Percentiles rank a stretch among this genome's conserved stretches.
Conservation (phyloP, 2,113 vertebrate species). For the Syngnathus floridae region DNA sequence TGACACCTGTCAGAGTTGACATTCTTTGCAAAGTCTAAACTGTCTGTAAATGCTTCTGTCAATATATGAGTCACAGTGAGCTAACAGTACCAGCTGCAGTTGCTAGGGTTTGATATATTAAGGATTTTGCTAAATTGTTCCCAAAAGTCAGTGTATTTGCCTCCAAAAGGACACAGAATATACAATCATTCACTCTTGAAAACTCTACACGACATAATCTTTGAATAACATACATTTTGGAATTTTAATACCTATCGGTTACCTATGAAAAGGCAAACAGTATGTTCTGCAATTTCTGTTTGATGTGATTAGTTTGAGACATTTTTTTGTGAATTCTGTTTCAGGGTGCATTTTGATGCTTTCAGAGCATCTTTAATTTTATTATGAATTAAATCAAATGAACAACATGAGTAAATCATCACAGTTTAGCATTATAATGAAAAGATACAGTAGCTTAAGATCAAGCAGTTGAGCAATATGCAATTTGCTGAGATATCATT, state of each 20-base stretch:
- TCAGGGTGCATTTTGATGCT: background rate
- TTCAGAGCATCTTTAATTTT: background rate
- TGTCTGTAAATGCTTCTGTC: conserved; percentile 41
- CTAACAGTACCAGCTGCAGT: conserved; percentile 50
- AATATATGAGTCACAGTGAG: conserved; percentile 53
- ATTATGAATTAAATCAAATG: background rate
- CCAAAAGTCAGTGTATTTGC: background rate
- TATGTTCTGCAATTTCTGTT: background rate
- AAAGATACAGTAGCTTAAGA: background rate
- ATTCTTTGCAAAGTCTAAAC: conserved; percentile 38
- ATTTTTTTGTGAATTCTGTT: background rate
- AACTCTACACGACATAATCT: background rate
- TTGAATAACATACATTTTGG: background rate
- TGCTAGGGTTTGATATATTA: conserved; percentile 21
- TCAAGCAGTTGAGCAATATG: background rate
- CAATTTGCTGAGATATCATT: background rate
- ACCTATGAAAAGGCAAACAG: background rate
- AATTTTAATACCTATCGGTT: background rate
- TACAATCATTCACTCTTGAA: background rate
- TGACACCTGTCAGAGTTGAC: conserved; percentile 44
- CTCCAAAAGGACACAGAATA: background rate
- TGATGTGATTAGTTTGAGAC: background rate
- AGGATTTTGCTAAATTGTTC: background rate
- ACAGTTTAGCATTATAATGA: background rate
- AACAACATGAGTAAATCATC: background rate